Evolutionary conservation across 1,140 invertebrate species (phyloP).

Genomic region (Drosophila lowei): DNA sequence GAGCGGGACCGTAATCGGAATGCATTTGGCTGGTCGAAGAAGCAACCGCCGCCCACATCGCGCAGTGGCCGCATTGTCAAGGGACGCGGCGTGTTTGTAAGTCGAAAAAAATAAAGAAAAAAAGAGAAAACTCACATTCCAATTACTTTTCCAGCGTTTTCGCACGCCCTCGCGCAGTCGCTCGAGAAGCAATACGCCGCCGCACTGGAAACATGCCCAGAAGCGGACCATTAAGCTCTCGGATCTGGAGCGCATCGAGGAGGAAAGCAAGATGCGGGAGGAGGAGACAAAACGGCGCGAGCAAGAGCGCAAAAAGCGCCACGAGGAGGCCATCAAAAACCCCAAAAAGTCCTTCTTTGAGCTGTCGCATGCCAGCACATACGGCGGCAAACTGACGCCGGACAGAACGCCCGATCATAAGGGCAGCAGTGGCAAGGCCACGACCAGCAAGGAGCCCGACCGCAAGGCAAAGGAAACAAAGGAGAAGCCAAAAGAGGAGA

Average conservation of each 20-base stretch:
- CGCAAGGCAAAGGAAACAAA: slow-evolving; percentile 41
- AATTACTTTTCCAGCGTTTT: slow-evolving; percentile 87
- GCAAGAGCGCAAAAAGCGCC: slow-evolving; percentile 85
- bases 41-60: slow-evolving; percentile 84
- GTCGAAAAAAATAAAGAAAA: slow-evolving; percentile 66
- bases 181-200: slow-evolving; percentile 92
- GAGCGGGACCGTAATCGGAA: slow-evolving; percentile 71
- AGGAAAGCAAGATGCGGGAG: slow-evolving; percentile 86
- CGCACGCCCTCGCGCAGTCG: slow-evolving; percentile 92
- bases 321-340: slow-evolving; percentile 83
- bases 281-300: slow-evolving; percentile 86
- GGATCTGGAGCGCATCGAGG: slow-evolving; percentile 90
- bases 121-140: not conserved
- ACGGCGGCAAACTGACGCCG: slow-evolving; percentile 65
- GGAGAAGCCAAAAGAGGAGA: slow-evolving; percentile 51
- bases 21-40: slow-evolving; percentile 82
- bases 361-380: slow-evolving; percentile 77
- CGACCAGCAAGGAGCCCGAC: not conserved
- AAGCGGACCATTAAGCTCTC: slow-evolving; percentile 91
- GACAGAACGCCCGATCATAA: slow-evolving; percentile 45
- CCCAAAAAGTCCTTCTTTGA: slow-evolving; percentile 81
- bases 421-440: not conserved
- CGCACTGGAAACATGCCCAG: slow-evolving; percentile 95
- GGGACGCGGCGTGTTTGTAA: slow-evolving; percentile 94
- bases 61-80: slow-evolving; percentile 93